Percentiles rank a stretch among this genome's conserved stretches.
Conservation (phyloP, 2,113 vertebrate species). For the Rousettus leschenaultii region DNA sequence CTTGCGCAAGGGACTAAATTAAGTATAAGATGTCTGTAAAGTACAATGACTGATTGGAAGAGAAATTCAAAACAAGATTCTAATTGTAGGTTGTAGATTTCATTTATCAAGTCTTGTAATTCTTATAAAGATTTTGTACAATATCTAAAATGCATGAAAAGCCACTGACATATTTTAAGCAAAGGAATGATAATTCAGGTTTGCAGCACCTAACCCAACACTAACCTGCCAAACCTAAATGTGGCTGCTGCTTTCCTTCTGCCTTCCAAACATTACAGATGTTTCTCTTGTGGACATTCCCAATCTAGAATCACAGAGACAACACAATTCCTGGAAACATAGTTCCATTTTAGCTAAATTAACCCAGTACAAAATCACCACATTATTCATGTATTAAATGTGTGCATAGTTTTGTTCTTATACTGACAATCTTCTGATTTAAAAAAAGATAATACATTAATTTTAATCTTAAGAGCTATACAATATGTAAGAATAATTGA, state of each 20-base stretch:
- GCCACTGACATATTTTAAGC: background rate
- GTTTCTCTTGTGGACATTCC: background rate
- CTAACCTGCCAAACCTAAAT: background rate
- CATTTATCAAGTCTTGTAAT: background rate
- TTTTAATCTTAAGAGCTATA: background rate
- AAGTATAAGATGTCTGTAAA: background rate
- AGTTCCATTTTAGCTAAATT: background rate
- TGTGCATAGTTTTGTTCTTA: background rate
- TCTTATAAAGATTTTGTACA: background rate
- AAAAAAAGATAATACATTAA: background rate
- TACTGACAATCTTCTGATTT: background rate
- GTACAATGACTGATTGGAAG: background rate
- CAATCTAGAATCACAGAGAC: background rate
- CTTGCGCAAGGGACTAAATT: background rate
- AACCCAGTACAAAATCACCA: background rate
- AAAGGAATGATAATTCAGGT: background rate
- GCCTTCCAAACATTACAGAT: background rate
- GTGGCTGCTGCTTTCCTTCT: background rate
- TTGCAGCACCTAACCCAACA: background rate
- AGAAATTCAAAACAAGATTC: slow-evolving; percentile 19
- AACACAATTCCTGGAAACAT: background rate
- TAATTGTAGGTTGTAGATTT: background rate
- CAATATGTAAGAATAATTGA: background rate
- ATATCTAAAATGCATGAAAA: background rate
- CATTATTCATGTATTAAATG: background rate